Percentiles rank a stretch among this genome's conserved stretches.
These are phyloP conservation scores for Geopemphigus sp. DNA, from an alignment of 1,140 invertebrate genomes.

Conservation along the genomic window DNA sequence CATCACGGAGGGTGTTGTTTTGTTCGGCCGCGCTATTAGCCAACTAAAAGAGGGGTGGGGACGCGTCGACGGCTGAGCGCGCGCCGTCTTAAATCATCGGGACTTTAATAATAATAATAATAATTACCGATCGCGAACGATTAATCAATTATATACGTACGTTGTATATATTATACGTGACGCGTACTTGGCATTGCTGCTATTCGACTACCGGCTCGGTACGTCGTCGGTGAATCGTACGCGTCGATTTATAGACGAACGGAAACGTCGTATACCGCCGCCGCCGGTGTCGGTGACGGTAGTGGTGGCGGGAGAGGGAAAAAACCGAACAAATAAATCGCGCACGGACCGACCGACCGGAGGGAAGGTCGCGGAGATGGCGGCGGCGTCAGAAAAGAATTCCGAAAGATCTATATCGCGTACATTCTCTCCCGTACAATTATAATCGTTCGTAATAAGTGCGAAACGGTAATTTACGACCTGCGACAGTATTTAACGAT, in stretches of 20 bases:
- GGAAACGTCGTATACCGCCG: too few species aligned
- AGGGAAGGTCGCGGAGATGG: not conserved
- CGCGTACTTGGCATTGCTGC: not conserved
- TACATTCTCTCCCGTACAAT: not conserved
- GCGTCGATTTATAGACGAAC: not conserved
- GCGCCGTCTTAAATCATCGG: slow-evolving; percentile 12
- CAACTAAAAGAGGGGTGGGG: too few species aligned
- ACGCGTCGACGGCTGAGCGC: too few species aligned
- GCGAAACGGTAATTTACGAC: slow-evolving; percentile 2
- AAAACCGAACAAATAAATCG: slow-evolving; percentile 21
- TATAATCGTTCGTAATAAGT: not conserved
- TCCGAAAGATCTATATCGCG: slow-evolving; percentile 14
- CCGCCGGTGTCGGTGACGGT: too few species aligned
- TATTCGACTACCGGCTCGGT: not conserved
- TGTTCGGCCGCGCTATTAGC: too few species aligned
- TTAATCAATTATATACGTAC: not conserved
- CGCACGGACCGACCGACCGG: not conserved
- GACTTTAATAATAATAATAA: not conserved
- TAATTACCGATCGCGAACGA: not conserved
- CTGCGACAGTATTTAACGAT: too few species aligned
- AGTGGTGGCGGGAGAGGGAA: too few species aligned
- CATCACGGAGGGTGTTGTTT: too few species aligned
- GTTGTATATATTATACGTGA: not conserved
- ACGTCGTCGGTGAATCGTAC: not conserved
- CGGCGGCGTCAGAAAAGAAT: slow-evolving; percentile 43